Percentiles rank a stretch among this genome's conserved stretches.
These are phyloP conservation scores for Ptychochromis oligacanthus DNA, from an alignment of 2,113 vertebrate species.

Conservation along the genomic window DNA sequence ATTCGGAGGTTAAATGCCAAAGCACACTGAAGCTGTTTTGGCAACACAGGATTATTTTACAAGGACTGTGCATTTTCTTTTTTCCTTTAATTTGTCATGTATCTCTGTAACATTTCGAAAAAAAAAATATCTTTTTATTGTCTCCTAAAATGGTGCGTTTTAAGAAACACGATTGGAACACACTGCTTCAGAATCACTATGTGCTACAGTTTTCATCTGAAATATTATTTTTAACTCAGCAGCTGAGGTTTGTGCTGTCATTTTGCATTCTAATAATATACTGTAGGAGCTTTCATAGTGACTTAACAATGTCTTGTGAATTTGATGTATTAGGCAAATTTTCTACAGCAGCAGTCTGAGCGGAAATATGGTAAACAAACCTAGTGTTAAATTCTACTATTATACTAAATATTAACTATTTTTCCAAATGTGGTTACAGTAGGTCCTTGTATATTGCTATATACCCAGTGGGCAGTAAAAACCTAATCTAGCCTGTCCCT, in stretches of 20 bases:
- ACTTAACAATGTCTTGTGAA: background rate
- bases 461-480: background rate
- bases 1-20: background rate
- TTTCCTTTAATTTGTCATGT: background rate
- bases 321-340: background rate
- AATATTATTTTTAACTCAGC: slow-evolving; percentile 11
- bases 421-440: background rate
- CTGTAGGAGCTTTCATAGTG: background rate
- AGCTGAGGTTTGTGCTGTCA: background rate
- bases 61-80: too few species aligned
- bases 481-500: background rate
- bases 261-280: background rate
- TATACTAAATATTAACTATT: background rate
- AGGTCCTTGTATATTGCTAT: background rate
- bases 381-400: background rate
- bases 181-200: background rate
- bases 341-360: background rate
- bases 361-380: background rate
- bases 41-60: background rate
- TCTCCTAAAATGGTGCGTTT: background rate
- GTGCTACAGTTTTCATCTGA: background rate
- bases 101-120: background rate
- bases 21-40: background rate
- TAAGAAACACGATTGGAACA: background rate
- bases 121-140: background rate